phyloP scores from a whole-genome alignment of 2,113 vertebrate species.

The Anseranas semipalmata region DNA sequence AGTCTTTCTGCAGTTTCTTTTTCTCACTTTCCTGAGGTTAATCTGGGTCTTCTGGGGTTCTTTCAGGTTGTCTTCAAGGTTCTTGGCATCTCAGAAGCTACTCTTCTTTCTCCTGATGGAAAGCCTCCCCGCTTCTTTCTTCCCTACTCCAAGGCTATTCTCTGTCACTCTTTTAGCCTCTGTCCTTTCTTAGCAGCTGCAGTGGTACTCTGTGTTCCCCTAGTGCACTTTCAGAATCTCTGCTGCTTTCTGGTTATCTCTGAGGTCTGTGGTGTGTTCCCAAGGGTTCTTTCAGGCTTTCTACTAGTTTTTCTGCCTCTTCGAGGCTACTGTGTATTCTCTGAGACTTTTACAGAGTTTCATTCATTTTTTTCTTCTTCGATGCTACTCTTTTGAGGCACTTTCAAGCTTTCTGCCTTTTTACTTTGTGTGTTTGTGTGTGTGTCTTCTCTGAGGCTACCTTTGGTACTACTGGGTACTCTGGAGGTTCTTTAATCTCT shows the following conservation, averaged over 20 bases:
- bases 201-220: neutral
- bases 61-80: neutral
- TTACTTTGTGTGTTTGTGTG: neutral
- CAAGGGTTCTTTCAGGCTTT: neutral
- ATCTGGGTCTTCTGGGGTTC: neutral
- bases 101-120: neutral
- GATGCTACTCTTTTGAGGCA: neutral
- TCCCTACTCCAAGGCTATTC: neutral
- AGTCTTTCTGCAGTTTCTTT: neutral
- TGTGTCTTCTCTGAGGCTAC: neutral
- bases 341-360: neutral
- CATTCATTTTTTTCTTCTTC: neutral
- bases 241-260: neutral
- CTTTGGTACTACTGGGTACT: neutral
- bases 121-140: neutral
- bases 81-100: neutral
- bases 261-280: neutral
- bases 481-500: neutral
- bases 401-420: neutral
- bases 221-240: neutral
- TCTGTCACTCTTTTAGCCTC: neutral
- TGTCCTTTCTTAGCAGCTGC: neutral
- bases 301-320: neutral
- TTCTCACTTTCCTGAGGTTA: neutral
- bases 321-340: neutral